Evolutionary conservation across 1,140 invertebrate species (phyloP).

Genomic region (Drosophila trapezifrons): DNA sequence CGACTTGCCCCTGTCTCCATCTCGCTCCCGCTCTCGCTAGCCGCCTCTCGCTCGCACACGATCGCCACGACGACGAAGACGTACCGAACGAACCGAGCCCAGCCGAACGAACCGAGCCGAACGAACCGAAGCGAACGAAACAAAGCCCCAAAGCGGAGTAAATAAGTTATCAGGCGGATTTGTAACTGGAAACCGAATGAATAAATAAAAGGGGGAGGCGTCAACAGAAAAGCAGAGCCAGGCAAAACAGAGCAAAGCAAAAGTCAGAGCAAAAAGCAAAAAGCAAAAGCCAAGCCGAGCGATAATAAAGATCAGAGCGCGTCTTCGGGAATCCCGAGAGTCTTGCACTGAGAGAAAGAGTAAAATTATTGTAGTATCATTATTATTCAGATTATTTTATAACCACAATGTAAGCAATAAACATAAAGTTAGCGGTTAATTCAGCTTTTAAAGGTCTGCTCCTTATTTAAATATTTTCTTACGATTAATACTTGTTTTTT

Average conservation of each 20-base stretch:
- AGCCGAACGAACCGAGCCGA: conserved; percentile 9
- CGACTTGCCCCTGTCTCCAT: conserved; percentile 26
- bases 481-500: no score
- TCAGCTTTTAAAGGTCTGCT: no score
- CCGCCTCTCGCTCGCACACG: conserved; percentile 35
- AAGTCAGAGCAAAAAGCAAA: conserved; percentile 8
- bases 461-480: no score
- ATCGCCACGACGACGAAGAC: conserved; percentile 35
- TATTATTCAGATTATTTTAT: no score
- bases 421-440: no score
- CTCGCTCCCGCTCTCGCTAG: conserved; percentile 27
- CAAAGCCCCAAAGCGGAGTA: conserved; percentile 71
- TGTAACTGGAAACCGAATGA: conserved; percentile 76
- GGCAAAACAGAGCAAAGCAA: conserved; percentile 30
- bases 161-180: conserved; percentile 80
- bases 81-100: conserved; percentile 13
- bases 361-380: not conserved
- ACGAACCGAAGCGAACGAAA: conserved; percentile 40
- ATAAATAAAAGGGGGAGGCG: conserved; percentile 78
- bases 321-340: conserved; percentile 39
- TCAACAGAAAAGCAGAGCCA: conserved; percentile 57
- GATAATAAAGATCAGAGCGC: conserved; percentile 72
- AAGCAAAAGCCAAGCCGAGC: conserved; percentile 9
- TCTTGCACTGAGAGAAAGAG: conserved; percentile 10
- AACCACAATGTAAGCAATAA: no score